These are phyloP conservation scores for Drosophila mimica DNA, from an alignment of 2,888 invertebrate species.

Conservation along the genomic window DNA sequence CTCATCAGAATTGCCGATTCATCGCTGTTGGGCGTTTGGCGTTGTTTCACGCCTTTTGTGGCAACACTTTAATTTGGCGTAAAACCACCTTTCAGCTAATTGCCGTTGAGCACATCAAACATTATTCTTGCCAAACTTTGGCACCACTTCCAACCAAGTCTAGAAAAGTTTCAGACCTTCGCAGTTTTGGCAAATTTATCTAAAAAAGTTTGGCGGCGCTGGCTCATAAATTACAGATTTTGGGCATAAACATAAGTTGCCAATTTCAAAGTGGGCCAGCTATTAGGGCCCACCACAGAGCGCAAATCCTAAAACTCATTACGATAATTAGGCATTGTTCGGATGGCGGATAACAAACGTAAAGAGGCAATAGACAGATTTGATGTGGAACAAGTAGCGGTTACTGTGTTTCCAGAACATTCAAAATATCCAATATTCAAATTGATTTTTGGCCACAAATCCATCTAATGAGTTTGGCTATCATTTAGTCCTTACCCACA, in stretches of 20 bases:
- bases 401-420: slow-evolving; percentile 14
- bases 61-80: slow-evolving; percentile 2
- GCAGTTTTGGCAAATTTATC: slow-evolving; percentile 38
- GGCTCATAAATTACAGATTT: slow-evolving; percentile 73
- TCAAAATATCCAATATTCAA: slow-evolving; percentile 59
- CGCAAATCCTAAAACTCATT: slow-evolving; percentile 72
- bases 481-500: slow-evolving; percentile 39
- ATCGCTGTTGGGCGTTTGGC: neutral
- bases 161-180: slow-evolving; percentile 36
- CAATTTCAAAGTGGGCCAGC: slow-evolving; percentile 39
- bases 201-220: slow-evolving; percentile 62
- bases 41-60: neutral
- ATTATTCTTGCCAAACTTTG: slow-evolving; percentile 48
- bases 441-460: slow-evolving; percentile 57
- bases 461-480: slow-evolving; percentile 43
- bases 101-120: slow-evolving; percentile 35
- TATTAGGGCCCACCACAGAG: slow-evolving; percentile 25
- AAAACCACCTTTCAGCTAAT: slow-evolving; percentile 54
- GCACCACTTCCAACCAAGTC: slow-evolving; percentile 41
- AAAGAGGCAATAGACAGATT: slow-evolving; percentile 31
- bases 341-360: neutral
- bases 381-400: slow-evolving; percentile 26
- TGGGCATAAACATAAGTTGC: slow-evolving; percentile 68
- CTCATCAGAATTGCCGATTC: neutral
- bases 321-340: slow-evolving; percentile 68